Conservation (phyloP, 2,888 invertebrate species). For the Pollenia griseotomentosa region DNA sequence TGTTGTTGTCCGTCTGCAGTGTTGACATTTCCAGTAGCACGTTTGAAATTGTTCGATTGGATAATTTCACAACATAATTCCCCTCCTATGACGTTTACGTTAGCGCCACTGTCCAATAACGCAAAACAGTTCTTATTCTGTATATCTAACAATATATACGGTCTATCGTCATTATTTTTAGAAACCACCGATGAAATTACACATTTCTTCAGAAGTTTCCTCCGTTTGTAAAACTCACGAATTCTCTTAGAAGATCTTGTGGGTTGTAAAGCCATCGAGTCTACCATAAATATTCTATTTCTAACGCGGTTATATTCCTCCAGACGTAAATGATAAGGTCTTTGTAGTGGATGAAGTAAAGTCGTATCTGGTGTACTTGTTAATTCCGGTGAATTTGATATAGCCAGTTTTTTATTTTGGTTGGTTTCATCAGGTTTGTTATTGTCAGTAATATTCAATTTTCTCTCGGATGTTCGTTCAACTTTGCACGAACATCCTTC, state of each 20-base stretch:
- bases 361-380: not conserved
- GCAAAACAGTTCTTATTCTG: not conserved
- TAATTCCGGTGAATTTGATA: not conserved
- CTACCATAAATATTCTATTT: not conserved
- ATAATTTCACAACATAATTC: not conserved
- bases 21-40: not conserved
- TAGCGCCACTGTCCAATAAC: not conserved
- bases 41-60: not conserved
- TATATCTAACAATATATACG: not conserved
- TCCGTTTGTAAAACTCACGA: not conserved
- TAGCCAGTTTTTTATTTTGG: not conserved
- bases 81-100: not conserved
- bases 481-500: not conserved
- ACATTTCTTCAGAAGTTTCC: not conserved
- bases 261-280: not conserved
- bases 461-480: not conserved
- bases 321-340: not conserved
- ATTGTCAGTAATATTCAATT: not conserved
- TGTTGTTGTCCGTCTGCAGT: constrained; percentile 10
- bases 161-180: not conserved
- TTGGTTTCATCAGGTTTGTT: not conserved
- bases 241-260: not conserved
- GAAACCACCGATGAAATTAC: not conserved
- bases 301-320: not conserved
- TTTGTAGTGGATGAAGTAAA: not conserved